phyloP scores from a whole-genome alignment of 2,797 vertebrate genomes.

The Helostoma temminkii region DNA sequence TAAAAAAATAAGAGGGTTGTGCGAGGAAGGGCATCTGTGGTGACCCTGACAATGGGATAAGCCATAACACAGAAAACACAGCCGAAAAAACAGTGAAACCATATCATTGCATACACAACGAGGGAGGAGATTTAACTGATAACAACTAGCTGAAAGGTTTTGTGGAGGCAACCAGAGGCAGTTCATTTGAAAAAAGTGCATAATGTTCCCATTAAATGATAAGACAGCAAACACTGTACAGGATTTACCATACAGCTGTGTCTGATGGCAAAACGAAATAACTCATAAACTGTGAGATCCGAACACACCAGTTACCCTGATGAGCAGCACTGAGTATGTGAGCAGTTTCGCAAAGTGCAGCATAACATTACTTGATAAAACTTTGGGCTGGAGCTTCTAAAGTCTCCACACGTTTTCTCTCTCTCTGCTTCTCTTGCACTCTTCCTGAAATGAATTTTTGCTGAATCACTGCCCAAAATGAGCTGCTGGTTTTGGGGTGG shows the following conservation, averaged over 20 bases:
- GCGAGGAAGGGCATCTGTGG: no score
- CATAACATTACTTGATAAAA: constrained; percentile 64
- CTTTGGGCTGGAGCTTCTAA: constrained; percentile 72
- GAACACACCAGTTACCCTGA: constrained; percentile 43
- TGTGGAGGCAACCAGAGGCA: constrained; percentile 7
- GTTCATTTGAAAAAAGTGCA: constrained; percentile 33
- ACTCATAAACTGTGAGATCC: constrained; percentile 49
- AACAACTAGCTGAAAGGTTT: constrained; percentile 38
- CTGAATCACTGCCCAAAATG: constrained; percentile 82
- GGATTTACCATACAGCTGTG: constrained; percentile 48
- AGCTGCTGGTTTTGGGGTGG: constrained; percentile 67
- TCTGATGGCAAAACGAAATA: constrained; percentile 37
- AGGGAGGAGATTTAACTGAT: constrained; percentile 36
- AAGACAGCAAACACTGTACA: constrained; percentile 16
- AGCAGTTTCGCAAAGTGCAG: constrained; percentile 64
- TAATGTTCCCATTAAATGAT: constrained; percentile 38
- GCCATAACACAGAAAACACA: no score
- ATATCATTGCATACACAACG: constrained; percentile 39
- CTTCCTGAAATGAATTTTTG: constrained; percentile 77
- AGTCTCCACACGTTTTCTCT: constrained; percentile 64
- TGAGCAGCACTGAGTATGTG: constrained; percentile 46
- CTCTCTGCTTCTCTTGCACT: constrained; percentile 18
- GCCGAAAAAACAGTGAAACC: constrained; percentile 48
- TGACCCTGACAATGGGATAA: no score
- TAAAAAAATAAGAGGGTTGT: no score